phyloP scores from a whole-genome alignment of 2,888 invertebrate species.

The Andricus curvator region DNA sequence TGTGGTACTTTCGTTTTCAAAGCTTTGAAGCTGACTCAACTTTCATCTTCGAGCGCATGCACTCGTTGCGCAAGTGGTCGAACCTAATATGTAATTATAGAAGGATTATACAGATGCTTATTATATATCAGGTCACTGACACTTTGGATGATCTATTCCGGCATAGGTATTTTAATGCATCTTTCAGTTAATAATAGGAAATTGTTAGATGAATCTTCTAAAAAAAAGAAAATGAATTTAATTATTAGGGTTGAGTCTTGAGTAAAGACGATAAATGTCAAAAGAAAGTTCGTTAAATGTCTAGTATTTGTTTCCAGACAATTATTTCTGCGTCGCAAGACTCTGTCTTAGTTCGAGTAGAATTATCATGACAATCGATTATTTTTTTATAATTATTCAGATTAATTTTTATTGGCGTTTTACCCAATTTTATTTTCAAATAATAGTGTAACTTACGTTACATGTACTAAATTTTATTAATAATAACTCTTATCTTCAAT shows the following conservation, averaged over 20 bases:
- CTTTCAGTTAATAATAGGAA: not conserved
- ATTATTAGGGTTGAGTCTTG: not conserved
- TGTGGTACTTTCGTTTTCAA: conserved; percentile 29
- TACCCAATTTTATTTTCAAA: too few species aligned
- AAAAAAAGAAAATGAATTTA: not conserved
- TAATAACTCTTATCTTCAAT: too few species aligned
- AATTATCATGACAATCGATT: too few species aligned
- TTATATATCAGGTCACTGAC: conserved; percentile 20
- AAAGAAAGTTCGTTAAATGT: not conserved
- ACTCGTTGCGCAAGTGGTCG: conserved; percentile 16
- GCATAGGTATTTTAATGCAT: not conserved
- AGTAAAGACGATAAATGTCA: not conserved
- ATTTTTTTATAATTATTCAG: too few species aligned
- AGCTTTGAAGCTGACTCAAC: conserved; percentile 15
- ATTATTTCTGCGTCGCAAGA: too few species aligned
- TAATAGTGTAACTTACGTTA: too few species aligned
- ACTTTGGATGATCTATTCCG: not conserved
- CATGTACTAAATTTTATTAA: too few species aligned
- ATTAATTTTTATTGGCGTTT: too few species aligned
- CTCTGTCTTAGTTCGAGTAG: too few species aligned
- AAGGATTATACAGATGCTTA: conserved; percentile 18
- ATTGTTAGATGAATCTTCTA: not conserved
- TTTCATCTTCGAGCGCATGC: conserved; percentile 23
- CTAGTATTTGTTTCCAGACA: not conserved
- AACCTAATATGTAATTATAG: conserved; percentile 33